These are phyloP conservation scores for Molossus molossus DNA, from an alignment of 2,797 vertebrate species.

Conservation along the genomic window DNA sequence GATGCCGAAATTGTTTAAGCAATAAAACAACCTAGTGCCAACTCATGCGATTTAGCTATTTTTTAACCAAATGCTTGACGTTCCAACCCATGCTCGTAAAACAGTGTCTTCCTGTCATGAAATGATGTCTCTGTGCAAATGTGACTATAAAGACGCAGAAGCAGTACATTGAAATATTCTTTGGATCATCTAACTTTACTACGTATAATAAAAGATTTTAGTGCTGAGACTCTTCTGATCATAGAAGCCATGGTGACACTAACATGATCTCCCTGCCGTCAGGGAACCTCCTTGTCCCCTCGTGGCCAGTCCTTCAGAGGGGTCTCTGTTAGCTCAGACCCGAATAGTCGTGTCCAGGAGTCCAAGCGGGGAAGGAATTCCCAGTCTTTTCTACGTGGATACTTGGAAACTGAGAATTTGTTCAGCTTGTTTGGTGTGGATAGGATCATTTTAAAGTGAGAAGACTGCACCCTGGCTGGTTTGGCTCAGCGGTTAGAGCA, in stretches of 20 bases:
- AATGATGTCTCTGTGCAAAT: conserved; percentile 28
- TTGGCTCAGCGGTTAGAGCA: too few species aligned
- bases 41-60: not conserved
- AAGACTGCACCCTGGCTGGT: not conserved
- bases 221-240: conserved; percentile 67
- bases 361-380: not conserved
- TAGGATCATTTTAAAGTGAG: not conserved
- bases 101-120: conserved; percentile 31
- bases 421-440: not conserved
- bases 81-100: conserved; percentile 57
- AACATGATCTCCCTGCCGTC: conserved; percentile 38
- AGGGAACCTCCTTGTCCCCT: not conserved
- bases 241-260: conserved; percentile 31
- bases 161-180: conserved; percentile 69
- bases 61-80: not conserved
- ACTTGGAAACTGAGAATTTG: not conserved
- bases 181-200: conserved; percentile 74
- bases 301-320: not conserved
- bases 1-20: conserved; percentile 20
- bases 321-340: not conserved
- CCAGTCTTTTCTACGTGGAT: not conserved
- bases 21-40: not conserved
- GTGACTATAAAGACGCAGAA: conserved; percentile 58
- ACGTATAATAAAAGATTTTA: conserved; percentile 76
- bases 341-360: not conserved